phyloP scores from a whole-genome alignment of 1,140 invertebrate genomes.

The Tenebrio molitor region DNA sequence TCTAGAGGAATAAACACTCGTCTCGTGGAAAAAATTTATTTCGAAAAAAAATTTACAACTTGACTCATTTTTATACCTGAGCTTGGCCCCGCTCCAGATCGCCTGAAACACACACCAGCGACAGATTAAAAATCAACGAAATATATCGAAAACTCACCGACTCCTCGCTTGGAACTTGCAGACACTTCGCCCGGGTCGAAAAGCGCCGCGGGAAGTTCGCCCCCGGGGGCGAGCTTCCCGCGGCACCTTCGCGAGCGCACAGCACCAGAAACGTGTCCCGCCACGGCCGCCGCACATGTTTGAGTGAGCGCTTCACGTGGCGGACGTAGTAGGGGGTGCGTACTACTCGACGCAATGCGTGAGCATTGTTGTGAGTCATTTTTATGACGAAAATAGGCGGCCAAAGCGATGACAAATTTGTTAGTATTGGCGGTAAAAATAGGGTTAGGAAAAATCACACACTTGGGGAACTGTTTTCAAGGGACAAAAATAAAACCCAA shows the following conservation, averaged over 20 bases:
- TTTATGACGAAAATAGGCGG: not conserved
- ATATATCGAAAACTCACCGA: too few species aligned
- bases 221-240: not conserved
- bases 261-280: not conserved
- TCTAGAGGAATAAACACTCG: not conserved
- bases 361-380: conserved; percentile 13
- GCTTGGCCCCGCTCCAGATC: not conserved
- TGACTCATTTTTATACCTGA: conserved; percentile 1
- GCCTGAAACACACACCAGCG: too few species aligned
- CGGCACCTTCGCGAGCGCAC: not conserved
- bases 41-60: conserved; percentile 1
- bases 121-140: too few species aligned
- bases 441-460: not conserved
- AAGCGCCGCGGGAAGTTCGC: not conserved
- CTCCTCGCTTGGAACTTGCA: conserved; percentile 16
- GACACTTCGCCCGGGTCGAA: conserved; percentile 1
- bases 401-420: conserved; percentile 13
- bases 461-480: not conserved
- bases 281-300: conserved; percentile 10
- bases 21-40: not conserved
- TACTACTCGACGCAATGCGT: conserved; percentile 13
- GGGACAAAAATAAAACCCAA: not conserved
- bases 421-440: not conserved
- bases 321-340: conserved; percentile 20
- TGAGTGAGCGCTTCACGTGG: conserved; percentile 22